Base-by-base conservation (phyloP, 2,888 invertebrate genomes). In the Sesia bembeciformis region DNA sequence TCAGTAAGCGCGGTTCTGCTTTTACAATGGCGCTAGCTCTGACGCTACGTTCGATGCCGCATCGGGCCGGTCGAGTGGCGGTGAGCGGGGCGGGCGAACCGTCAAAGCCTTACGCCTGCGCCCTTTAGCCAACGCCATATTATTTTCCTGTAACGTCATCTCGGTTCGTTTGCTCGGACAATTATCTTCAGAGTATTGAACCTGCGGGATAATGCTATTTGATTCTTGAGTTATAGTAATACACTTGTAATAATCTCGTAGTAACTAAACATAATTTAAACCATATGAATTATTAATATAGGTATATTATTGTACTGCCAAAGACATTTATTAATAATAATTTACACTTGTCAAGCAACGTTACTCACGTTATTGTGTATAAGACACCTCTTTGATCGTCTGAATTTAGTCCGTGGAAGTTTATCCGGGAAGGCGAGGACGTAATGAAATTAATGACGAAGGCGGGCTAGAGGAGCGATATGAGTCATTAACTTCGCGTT, bases 81-180 rank as follows among this genome's bases (percentile, higher is more conserved):
- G 74, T 54, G 66, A 60, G 75, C 76, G 62, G 73, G 74, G 60
- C 38, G 76, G 74, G 80, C 77, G 43, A 49, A 49, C 41, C 40
- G 42, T 42, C 39, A 23, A 6, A 39, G 50, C 66, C 62, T 64
- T 68, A 76, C 82, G 85, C 83, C 74, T 84, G 85, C 85, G 85
- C 82, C 57, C 57, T 60, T 52, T 68, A 59, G 58, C 60, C 70
- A 66, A 57, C 73, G 73, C 75, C 77, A 78, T 80, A 72, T 23
- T 23, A 23, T 78, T 74, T 73, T 68, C 76, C 72, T 76, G 76
- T 80, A 80, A 76, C 74, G 68, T 74, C 74, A 76, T 72, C 72
- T 72, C 71, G 72, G 74, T 78, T 80, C 78, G 81, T 80, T 82
- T 78, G 75, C 76, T 77, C 73, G 71, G 68, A 78, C 81, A 84